Base-by-base conservation (phyloP, 2,888 invertebrate genomes). In the Myopa testacea region DNA sequence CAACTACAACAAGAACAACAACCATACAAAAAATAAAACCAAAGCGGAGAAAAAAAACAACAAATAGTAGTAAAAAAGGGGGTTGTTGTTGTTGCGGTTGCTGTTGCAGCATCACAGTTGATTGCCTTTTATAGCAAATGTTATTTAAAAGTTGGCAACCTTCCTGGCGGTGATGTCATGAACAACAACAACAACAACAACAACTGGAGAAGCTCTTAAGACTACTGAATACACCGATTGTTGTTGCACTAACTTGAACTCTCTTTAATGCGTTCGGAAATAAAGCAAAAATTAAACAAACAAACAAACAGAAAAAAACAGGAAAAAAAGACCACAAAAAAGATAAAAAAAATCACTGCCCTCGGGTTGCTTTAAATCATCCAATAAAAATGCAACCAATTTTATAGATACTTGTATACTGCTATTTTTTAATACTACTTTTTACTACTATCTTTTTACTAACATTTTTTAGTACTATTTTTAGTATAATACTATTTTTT, bases 281-380 rank as follows among this genome's bases (percentile, higher is more conserved):
- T 63, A 37, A 63, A 37, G 45, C 7, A 45, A 45, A 45, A 45
- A 8, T 45, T 6, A 10, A 45, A 10, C 7, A 45, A 45, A 45
- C 45, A 10, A 6, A 45, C 2, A 45, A 62, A 26, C n/a, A 3
- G 34, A 34, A 63, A 26, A 63, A 63, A 14, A 6, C 1, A 63
- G 26, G n/a, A 26, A 8, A 34, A n/a, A n/a, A n/a, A n/a, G n/a
- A n/a, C n/a, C n/a, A n/a, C 34, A 34, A 69, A 26, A 52, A 68
- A 50, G 50, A 19, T 19, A 72, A 60, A 12, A 10, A 60, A 55
- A 72, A 26, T 26, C 16, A n/a, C 14, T 62, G 63, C 50, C 45
- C 8, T 26, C 52, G 50, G 52, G 63, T 74, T 74, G 63, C 63
- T 63, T 50, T 63, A 73, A 73, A 63, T 73, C 73, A 73, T 26